phyloP scores from a whole-genome alignment of 2,113 vertebrate species.

The Melanocharis versteri region DNA sequence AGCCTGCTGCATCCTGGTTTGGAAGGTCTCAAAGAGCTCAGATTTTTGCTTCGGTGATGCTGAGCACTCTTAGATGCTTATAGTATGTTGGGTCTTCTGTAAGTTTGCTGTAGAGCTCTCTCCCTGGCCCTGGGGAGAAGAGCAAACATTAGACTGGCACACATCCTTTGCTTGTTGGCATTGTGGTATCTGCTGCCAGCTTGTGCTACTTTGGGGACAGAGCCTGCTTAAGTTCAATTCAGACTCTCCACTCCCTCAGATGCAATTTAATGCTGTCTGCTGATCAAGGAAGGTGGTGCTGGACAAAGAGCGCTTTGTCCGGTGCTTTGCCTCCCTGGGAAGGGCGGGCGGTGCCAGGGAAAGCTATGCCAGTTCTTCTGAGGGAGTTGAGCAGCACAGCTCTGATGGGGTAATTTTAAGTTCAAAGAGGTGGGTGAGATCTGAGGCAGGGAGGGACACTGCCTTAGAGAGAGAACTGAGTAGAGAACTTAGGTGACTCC shows the following conservation, averaged over 20 bases:
- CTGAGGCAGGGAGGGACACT: background rate
- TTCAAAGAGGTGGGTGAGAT: conserved; percentile 20
- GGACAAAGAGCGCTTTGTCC: background rate
- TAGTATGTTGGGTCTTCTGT: background rate
- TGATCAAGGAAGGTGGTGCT: background rate
- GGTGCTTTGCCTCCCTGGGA: background rate
- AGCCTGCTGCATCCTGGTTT: background rate
- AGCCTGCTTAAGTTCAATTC: background rate
- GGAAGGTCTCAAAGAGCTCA: background rate
- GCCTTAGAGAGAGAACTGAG: background rate
- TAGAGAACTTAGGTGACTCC: background rate
- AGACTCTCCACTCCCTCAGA: background rate
- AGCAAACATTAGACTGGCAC: background rate
- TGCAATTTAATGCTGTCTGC: background rate
- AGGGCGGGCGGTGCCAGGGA: background rate
- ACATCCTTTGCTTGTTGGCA: background rate
- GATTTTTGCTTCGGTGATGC: background rate
- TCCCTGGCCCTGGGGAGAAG: background rate
- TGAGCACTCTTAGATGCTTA: background rate
- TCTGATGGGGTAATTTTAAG: background rate
- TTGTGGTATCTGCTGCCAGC: background rate
- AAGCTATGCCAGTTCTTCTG: background rate
- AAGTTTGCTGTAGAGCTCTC: background rate
- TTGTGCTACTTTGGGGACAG: background rate
- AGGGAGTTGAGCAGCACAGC: background rate